These are phyloP conservation scores for Crocallis elinguaria DNA, from an alignment of 2,888 invertebrate genomes.

Conservation along the genomic window DNA sequence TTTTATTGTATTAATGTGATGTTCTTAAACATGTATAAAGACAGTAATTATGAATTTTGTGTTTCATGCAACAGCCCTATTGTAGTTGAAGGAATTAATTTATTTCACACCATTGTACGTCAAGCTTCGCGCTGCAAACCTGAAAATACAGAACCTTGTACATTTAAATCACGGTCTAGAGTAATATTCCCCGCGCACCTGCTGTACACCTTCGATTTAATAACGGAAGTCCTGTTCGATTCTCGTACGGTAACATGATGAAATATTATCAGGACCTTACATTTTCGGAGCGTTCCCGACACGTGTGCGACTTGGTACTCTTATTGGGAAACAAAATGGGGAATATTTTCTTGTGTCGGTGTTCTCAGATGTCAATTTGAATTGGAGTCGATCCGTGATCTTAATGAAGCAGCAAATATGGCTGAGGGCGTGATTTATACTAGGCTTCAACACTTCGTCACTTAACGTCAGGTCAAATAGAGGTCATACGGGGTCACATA, in stretches of 20 bases:
- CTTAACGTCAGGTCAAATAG: no score
- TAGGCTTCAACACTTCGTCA: no score
- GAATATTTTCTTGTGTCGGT: slow-evolving; percentile 1
- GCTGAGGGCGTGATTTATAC: no score
- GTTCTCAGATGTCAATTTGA: background rate
- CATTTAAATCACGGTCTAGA: slow-evolving; percentile 43
- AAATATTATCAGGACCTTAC: slow-evolving; percentile 38
- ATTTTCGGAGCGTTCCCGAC: slow-evolving; percentile 28
- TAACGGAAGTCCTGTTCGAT: slow-evolving; percentile 72
- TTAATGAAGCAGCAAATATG: no score
- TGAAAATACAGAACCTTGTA: slow-evolving; percentile 5
- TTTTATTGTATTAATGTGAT: no score
- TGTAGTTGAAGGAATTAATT: background rate
- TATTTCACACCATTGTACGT: background rate
- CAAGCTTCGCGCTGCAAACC: background rate
- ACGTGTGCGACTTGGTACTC: slow-evolving; percentile 26
- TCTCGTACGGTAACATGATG: slow-evolving; percentile 40
- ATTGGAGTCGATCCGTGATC: no score
- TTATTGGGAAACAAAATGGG: slow-evolving; percentile 32
- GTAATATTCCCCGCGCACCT: slow-evolving; percentile 68
- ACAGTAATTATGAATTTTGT: no score
- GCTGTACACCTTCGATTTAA: slow-evolving; percentile 70
- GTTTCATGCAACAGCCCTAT: no score
- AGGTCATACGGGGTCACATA: no score
- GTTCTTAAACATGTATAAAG: no score